Conservation (phyloP, 2,888 invertebrate species). For the Drosophila mimetica region DNA sequence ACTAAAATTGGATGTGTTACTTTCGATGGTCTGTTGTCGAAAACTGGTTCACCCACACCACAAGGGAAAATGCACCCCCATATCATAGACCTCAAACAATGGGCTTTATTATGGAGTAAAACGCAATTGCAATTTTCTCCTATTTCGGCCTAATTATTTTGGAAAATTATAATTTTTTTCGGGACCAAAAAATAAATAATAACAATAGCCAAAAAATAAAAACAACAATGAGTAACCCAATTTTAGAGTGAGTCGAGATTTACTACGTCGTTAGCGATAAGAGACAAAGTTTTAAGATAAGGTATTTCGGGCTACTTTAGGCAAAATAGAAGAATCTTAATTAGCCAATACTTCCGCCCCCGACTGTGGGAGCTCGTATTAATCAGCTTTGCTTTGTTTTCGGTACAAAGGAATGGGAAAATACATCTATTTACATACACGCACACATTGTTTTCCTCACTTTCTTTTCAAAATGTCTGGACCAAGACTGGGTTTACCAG, state of each 20-base stretch:
- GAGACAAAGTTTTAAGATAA: not conserved
- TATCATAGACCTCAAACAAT: slow-evolving; percentile 13
- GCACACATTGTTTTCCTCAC: slow-evolving; percentile 29
- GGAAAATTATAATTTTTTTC: not conserved
- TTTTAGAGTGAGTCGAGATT: not conserved
- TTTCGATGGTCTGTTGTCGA: not conserved
- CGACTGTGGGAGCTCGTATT: slow-evolving; percentile 25
- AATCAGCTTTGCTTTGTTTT: slow-evolving; percentile 39
- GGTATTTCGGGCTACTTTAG: not conserved
- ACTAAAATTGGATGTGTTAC: not conserved
- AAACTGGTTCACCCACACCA: slow-evolving; percentile 35
- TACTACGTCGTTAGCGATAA: slow-evolving; percentile 17
- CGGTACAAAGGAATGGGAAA: slow-evolving; percentile 30
- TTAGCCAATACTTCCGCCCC: slow-evolving; percentile 25
- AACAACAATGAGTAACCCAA: slow-evolving; percentile 8
- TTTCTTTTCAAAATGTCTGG: slow-evolving; percentile 25
- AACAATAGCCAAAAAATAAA: not conserved
- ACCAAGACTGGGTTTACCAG: not conserved
- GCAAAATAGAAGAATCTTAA: not conserved
- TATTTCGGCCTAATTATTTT: not conserved
- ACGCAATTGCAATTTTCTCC: not conserved
- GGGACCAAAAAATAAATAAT: not conserved
- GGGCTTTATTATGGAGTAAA: slow-evolving; percentile 9
- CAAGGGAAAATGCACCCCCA: slow-evolving; percentile 25
- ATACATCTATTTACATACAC: slow-evolving; percentile 29